Base-by-base conservation (phyloP, 2,797 vertebrate genomes). In the Premnoplex brunnescens region DNA sequence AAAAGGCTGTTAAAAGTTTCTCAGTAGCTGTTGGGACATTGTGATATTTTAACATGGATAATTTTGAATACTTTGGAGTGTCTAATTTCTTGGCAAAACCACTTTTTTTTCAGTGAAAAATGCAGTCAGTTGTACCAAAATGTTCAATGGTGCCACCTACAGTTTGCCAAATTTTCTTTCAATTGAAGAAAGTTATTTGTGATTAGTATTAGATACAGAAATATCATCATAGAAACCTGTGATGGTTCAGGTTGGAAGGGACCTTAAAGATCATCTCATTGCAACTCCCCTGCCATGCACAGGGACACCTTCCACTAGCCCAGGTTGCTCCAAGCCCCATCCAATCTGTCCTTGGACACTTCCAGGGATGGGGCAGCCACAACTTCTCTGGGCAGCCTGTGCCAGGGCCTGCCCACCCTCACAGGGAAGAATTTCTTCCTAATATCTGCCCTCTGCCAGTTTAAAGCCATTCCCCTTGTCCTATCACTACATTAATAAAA, bases 251-350 rank as follows among this genome's bases (percentile, higher is more conserved):
- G 3, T 19, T 58, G 14, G 12, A 64, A 39, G 7, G 14, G 8
- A 37, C 7, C 8, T 23, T 20, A 32, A 58, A 58, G n/a, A 32
- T 10, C 6, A 46, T 46, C 21, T 77, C 7, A 23, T 64, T 64
- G 4, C 30, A 64, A 46, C 44, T 2, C 14, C 5, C 6, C 21
- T 64, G n/a, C 2, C 28, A 7, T 8, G 8, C 20, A 1, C 28
- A 51, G 58, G 12, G 7, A 1, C 12, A 77, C 0, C 0, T 69
- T 39, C 6, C 16, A 21, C 56, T 8, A 0, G 1, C 10, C 20
- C n/a, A 56, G n/a, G 20, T 0, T 30, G 16, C 7, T 83, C 43
- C 10, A 30, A 51, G 9, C 10, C 26, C 14, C 0, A 0, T 56
- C 43, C 56, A 56, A 0, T 7, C 41, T 89, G 78, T 0, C 17